Base-by-base conservation (phyloP, 2,888 invertebrate species). In the Tetragonisca angustula region DNA sequence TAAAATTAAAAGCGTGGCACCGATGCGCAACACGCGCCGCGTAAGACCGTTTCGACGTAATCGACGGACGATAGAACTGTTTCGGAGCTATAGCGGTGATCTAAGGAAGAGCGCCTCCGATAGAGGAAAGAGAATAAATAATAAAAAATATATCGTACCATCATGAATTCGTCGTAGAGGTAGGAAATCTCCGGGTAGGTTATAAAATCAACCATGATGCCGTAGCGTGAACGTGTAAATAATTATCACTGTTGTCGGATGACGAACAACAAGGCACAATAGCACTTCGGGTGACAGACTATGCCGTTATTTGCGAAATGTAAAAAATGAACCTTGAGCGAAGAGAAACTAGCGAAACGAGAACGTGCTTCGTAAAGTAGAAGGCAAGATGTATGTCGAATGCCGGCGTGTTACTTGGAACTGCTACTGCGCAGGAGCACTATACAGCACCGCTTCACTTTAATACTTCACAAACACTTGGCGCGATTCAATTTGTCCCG, bases 151-250 rank as follows among this genome's bases (percentile, higher is more conserved):
- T 62, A 61, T 43, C 88, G 32, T 89, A 89, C 87, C 93, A 92
- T 93, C 92, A 93, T 89, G 86, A 93, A 88, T 84, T 94, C 92
- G 89, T 93, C 92, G 92, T 92, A 93, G 90, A 94, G 92, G 85
- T 92, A 93, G 78, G 93, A 92, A 87, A 94, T 91, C 90, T 93
- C 93, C 82, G 93, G 93, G 77, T 92, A 92, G 75, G 91, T 88
- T 80, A 94, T 92, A 90, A 93, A 93, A 91, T 94, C 94, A 84
- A 93, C 93, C 94, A 94, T 94, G 88, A 79, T 92, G 89, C 71
- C 76, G 76, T 36, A 54, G 72, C 69, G 74, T 64, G 62, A 64
- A 43, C 64, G 69, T 72, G 69, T 71, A 52, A 61, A 69, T 71
- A 56, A 61, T 27, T 24, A 71, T 59, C 84, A 74, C 71, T 56